These are phyloP conservation scores for Mesodorylaimus sp. DNA, from an alignment of 2,888 invertebrate genomes.

Conservation along the genomic window DNA sequence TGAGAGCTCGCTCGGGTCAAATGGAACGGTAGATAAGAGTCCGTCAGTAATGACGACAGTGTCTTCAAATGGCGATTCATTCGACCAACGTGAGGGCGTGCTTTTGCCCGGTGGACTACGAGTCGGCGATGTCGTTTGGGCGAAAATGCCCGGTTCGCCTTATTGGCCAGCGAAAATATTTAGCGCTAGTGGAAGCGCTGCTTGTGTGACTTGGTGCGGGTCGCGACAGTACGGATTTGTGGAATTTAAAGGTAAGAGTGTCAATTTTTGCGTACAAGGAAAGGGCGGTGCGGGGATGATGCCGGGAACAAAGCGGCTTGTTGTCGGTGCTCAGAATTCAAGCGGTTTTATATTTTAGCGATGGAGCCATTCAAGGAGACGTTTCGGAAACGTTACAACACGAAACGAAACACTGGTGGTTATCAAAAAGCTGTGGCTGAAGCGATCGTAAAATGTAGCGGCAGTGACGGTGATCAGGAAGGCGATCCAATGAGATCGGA, in stretches of 20 bases:
- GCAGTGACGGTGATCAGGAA: background rate
- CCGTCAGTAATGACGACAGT: background rate
- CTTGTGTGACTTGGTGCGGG: slow-evolving; percentile 1
- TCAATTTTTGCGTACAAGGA: too few species aligned
- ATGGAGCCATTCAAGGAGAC: background rate
- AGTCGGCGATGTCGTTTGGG: slow-evolving; percentile 2
- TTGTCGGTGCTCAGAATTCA: too few species aligned
- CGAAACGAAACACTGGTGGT: background rate
- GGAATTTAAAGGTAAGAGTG: too few species aligned
- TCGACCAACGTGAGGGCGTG: too few species aligned
- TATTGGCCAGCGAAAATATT: slow-evolving; percentile 5
- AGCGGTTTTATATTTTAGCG: too few species aligned
- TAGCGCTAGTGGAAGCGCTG: background rate
- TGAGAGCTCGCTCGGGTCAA: background rate
- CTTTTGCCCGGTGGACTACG: background rate
- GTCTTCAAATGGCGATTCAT: background rate
- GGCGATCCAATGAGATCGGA: too few species aligned
- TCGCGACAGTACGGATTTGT: slow-evolving; percentile 1
- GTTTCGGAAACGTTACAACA: slow-evolving; percentile 1
- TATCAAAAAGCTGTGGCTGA: slow-evolving; percentile 4
- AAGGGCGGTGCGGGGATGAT: too few species aligned
- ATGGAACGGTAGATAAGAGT: background rate
- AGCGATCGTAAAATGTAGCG: background rate
- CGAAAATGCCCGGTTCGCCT: slow-evolving; percentile 3
- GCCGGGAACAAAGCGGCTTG: too few species aligned